phyloP scores from a whole-genome alignment of 2,113 vertebrate genomes.

The Megaptera novaeangliae region DNA sequence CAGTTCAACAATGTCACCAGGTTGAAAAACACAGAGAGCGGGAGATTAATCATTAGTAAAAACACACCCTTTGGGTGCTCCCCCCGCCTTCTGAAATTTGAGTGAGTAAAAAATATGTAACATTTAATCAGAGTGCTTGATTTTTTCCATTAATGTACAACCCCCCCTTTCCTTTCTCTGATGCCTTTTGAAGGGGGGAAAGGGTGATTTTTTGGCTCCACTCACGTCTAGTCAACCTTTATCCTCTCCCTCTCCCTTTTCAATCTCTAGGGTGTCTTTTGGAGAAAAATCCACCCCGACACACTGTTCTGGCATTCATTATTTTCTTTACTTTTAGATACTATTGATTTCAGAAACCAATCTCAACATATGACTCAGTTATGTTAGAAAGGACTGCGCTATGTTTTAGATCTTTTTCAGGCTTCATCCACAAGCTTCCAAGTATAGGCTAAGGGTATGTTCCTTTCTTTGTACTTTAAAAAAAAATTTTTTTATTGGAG shows the following conservation, averaged over 20 bases:
- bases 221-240: neutral
- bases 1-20: neutral
- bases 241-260: neutral
- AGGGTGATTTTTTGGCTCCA: neutral
- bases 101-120: conserved; percentile 14
- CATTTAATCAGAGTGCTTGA: conserved; percentile 23
- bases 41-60: conserved; percentile 52
- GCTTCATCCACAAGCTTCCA: neutral
- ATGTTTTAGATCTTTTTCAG: neutral
- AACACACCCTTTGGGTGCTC: neutral
- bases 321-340: conserved; percentile 34
- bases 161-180: neutral
- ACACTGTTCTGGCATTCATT: neutral
- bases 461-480: neutral
- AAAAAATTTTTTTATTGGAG: neutral
- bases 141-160: neutral
- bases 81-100: neutral
- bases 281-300: neutral
- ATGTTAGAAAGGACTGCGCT: neutral
- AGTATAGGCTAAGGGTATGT: neutral
- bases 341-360: conserved; percentile 37
- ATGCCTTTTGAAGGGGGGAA: neutral
- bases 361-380: neutral
- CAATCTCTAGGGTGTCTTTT: conserved; percentile 17
- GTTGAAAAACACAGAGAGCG: conserved; percentile 20